Base-by-base conservation (phyloP, 2,797 vertebrate genomes). In the Sorex maritimensis region DNA sequence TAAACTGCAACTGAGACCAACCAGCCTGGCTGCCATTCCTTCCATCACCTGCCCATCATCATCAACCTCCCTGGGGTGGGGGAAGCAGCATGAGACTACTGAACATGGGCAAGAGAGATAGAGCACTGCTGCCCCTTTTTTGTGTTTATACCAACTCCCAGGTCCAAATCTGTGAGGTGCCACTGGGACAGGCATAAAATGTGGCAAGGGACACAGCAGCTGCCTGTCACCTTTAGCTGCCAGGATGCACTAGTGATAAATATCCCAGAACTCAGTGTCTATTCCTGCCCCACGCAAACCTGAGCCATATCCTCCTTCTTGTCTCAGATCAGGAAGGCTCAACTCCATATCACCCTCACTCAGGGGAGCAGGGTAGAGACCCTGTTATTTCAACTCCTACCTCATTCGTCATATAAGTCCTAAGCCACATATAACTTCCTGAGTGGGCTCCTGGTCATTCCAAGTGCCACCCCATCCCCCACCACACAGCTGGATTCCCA, bases 241-340 rank as follows among this genome's bases (percentile, higher is more conserved):
- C 17, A 17, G 28, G 28, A 44, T 17, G 24, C 10, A 15, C 21
- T 9, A 19, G 49, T 52, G 3, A 61, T 1, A 23, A 28, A 21
- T 21, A 23, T 44, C 19, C 30, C 49, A 7, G 44, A 46, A 71
- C 24, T 11, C 21, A 2, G 3, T 2, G 6, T 75, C 34, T 28
- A 1, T 34, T 0, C 65, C 49, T 63, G 41, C 17, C n/a, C n/a
- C 72, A 10, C 15, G 38, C 9, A 55, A 6, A 23, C 65, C 79
- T 30, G 4, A 19, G 1, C 10, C 2, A 23, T 9, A 6, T 0
- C 30, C 26, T 69, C 2, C 1, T 0, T 0, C 10, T 46, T 9
- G 12, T 65, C 81, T 67, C 44, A 26, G 26, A 82, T 58, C n/a
- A 44, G 34, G 23, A 26, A 58, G n/a, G 23, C 28, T 72, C 49